Conservation (phyloP, 2,797 vertebrate species). For the Cygnus olor region DNA sequence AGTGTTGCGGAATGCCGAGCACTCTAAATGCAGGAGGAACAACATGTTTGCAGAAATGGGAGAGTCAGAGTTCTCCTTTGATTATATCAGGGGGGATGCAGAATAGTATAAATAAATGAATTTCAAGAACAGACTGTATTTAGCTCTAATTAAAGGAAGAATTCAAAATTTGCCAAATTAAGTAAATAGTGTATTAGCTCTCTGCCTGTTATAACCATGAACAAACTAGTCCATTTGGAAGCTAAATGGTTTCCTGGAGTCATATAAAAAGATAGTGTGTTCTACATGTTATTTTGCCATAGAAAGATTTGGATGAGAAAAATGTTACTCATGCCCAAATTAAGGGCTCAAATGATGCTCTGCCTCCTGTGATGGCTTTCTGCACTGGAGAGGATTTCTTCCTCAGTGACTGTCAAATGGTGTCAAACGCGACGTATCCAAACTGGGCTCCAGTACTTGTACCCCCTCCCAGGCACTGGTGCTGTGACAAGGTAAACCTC, state of each 20-base stretch:
- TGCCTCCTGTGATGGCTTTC: not conserved
- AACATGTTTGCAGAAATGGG: constrained; percentile 27
- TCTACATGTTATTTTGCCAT: not conserved
- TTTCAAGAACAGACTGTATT: constrained; percentile 27
- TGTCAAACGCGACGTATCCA: not conserved
- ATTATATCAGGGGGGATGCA: not conserved
- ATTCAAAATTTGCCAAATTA: constrained; percentile 7
- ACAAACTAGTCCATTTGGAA: not conserved
- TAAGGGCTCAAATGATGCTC: not conserved
- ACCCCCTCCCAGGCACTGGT: not conserved
- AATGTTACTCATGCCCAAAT: not conserved
- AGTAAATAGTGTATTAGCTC: constrained; percentile 1
- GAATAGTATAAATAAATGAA: constrained; percentile 31
- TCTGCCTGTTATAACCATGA: not conserved
- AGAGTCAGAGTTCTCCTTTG: not conserved
- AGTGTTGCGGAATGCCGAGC: constrained; percentile 48
- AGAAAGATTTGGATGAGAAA: not conserved
- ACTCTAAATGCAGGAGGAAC: constrained; percentile 26
- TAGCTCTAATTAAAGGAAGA: constrained; percentile 33
- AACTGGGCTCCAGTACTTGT: not conserved
- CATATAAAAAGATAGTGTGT: not conserved
- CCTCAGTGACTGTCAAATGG: not conserved
- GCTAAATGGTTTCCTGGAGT: not conserved
- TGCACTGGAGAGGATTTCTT: not conserved
- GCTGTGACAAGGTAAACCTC: not conserved